A percentile compares a stretch with the other conserved stretches of the same genome.
Conservation (phyloP, 2,888 invertebrate species). For the Molanna angustata region DNA sequence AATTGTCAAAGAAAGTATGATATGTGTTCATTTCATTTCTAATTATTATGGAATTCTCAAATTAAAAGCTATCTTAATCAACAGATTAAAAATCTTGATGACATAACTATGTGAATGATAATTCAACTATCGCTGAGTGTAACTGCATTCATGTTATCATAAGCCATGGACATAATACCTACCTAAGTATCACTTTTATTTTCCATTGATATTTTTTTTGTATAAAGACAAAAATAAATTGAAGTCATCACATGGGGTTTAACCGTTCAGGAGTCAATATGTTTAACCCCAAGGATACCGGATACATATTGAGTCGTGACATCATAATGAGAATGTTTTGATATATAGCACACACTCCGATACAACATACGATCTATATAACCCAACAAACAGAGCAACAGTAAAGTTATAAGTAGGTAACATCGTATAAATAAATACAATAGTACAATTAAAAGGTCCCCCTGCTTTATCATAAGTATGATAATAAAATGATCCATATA, state of each 20-base stretch:
- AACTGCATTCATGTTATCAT: no score
- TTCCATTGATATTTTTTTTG: no score
- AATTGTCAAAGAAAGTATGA: no score
- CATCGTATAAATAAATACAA: constrained; percentile 22
- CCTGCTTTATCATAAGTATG: constrained; percentile 18
- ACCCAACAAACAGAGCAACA: constrained; percentile 1
- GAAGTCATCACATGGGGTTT: constrained; percentile 10
- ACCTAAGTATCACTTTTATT: no score
- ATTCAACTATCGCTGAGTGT: no score
- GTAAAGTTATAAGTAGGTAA: constrained; percentile 2
- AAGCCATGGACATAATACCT: no score
- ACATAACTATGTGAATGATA: no score
- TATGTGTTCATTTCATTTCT: no score
- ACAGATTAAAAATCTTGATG: no score
- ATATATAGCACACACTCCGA: constrained; percentile 30
- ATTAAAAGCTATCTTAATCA: no score
- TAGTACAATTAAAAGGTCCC: constrained; percentile 30
- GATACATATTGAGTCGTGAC: constrained; percentile 25
- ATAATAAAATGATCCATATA: neutral
- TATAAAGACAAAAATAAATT: no score
- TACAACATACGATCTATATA: constrained; percentile 8
- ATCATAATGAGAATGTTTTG: constrained; percentile 31
- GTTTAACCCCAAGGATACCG: constrained; percentile 25
- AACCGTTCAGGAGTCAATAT: constrained; percentile 1
- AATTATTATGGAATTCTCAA: no score